phyloP scores from a whole-genome alignment of 2,888 invertebrate genomes.

The Sphinx pinastri region DNA sequence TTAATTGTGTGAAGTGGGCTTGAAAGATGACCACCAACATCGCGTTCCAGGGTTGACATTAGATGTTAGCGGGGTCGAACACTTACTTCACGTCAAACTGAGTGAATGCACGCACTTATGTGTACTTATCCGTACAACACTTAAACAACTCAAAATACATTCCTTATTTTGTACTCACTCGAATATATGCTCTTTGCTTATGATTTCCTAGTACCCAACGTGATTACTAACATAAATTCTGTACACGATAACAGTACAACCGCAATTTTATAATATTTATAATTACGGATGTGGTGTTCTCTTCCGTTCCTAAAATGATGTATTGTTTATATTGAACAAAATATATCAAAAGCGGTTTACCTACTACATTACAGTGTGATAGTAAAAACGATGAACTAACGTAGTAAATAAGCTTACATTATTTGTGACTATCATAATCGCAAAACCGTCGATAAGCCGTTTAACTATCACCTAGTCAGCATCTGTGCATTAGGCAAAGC shows the following conservation, averaged over 20 bases:
- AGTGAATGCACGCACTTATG: slow-evolving; percentile 34
- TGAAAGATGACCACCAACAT: slow-evolving; percentile 49
- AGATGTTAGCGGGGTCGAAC: slow-evolving; percentile 46
- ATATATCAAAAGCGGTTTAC: not conserved
- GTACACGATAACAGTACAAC: not conserved
- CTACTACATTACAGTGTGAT: not conserved
- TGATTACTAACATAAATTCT: slow-evolving; percentile 3
- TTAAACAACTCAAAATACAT: slow-evolving; percentile 15
- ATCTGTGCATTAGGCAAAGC: no score
- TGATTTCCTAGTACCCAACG: not conserved
- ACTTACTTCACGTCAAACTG: slow-evolving; percentile 41
- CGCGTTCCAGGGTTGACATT: slow-evolving; percentile 47
- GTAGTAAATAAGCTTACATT: not conserved
- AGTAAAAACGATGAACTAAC: not conserved
- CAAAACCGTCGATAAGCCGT: no score
- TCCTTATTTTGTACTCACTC: slow-evolving; percentile 10
- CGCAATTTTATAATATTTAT: slow-evolving; percentile 18
- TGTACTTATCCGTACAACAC: slow-evolving; percentile 26
- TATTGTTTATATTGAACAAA: slow-evolving; percentile 24
- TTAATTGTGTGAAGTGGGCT: slow-evolving; percentile 42
- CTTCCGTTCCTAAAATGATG: slow-evolving; percentile 19
- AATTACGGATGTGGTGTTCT: slow-evolving; percentile 26
- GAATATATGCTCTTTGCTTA: not conserved
- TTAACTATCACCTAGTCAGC: no score
- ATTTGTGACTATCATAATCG: not conserved